phyloP scores from a whole-genome alignment of 1,140 invertebrate genomes.

The Megalonaias nervosa region DNA sequence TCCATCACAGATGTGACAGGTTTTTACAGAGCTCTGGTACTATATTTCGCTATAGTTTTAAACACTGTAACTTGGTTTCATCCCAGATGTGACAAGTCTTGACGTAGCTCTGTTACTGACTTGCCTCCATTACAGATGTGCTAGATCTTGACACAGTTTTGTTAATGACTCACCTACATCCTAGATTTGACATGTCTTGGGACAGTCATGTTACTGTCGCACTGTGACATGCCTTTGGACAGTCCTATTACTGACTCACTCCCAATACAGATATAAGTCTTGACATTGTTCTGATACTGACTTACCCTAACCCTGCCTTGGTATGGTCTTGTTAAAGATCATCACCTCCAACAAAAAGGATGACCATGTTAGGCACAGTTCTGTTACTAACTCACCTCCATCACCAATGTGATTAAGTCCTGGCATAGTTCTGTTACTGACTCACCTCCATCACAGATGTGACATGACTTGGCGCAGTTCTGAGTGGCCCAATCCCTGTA shows the following conservation, averaged over 20 bases:
- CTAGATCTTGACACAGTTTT: too few species aligned
- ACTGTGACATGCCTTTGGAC: conserved; percentile 20
- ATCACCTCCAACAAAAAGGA: conserved; percentile 10
- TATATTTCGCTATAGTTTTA: too few species aligned
- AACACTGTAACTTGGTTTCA: too few species aligned
- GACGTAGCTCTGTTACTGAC: conserved; percentile 22
- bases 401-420: conserved; percentile 22
- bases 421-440: conserved; percentile 27
- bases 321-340: too few species aligned
- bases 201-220: too few species aligned
- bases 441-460: conserved; percentile 22
- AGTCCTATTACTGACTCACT: conserved; percentile 5
- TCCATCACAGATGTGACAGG: too few species aligned
- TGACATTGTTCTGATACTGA: too few species aligned
- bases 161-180: too few species aligned
- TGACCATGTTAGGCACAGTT: conserved; percentile 32
- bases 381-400: conserved; percentile 18
- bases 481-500: conserved; percentile 28
- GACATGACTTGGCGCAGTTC: conserved; percentile 32
- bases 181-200: too few species aligned
- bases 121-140: conserved; percentile 14
- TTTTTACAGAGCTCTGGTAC: too few species aligned
- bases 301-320: too few species aligned
- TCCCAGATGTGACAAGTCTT: conserved; percentile 29
- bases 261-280: too few species aligned